Conservation (phyloP, 2,797 vertebrate genomes). For the Morelia viridis region DNA sequence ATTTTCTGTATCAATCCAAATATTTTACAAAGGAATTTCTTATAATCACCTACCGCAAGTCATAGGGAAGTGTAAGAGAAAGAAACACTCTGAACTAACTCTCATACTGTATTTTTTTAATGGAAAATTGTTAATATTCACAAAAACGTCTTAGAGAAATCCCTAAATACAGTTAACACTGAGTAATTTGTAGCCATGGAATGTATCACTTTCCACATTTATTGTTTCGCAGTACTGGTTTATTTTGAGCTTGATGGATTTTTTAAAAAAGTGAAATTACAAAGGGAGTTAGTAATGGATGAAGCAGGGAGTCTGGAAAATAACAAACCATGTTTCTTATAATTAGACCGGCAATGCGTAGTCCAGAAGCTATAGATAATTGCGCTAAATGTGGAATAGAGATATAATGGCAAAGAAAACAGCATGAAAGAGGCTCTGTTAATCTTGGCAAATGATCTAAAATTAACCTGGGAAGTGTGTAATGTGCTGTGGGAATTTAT, state of each 20-base stretch:
- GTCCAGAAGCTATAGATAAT: constrained; percentile 49
- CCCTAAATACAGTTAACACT: neutral
- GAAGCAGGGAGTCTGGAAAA: constrained; percentile 61
- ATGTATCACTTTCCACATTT: neutral
- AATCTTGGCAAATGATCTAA: constrained; percentile 67
- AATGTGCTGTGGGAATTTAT: constrained; percentile 61
- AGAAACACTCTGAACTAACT: neutral
- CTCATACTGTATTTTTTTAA: neutral
- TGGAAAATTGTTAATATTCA: neutral
- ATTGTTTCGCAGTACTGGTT: constrained; percentile 13
- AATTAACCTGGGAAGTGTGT: constrained; percentile 60
- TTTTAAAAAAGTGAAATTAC: constrained; percentile 28
- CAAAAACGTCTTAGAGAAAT: neutral
- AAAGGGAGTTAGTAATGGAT: constrained; percentile 44
- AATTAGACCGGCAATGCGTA: constrained; percentile 59
- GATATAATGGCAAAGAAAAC: constrained; percentile 63
- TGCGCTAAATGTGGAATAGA: constrained; percentile 60
- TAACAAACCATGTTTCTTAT: constrained; percentile 43
- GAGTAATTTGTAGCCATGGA: neutral
- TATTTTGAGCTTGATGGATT: constrained; percentile 10
- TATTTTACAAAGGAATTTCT: neutral
- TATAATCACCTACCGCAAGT: neutral
- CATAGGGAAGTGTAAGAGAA: neutral
- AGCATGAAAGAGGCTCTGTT: constrained; percentile 61
- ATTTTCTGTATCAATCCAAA: neutral